phyloP scores from a whole-genome alignment of 92 coral and sea anemone species.

The Porites cylindrica region DNA sequence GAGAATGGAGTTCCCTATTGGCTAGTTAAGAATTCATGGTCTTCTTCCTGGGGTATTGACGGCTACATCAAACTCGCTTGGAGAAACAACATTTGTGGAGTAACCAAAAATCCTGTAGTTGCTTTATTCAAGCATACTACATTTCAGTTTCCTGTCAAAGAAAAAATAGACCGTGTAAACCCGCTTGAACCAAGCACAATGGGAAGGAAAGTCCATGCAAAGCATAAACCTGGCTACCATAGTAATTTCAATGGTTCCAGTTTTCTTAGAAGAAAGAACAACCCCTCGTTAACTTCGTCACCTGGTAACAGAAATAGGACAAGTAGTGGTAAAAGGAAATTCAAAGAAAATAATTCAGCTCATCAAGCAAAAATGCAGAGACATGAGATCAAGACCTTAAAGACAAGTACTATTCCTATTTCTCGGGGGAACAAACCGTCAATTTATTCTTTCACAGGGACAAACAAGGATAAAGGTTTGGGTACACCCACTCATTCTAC shows the following conservation, averaged over 20 bases:
- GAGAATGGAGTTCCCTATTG: constrained; percentile 96
- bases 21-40: constrained; percentile 98
- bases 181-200: constrained; percentile 68
- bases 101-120: constrained; percentile 93
- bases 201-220: constrained; percentile 75
- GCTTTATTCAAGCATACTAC: constrained; percentile 86
- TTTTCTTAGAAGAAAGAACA: constrained; percentile 26
- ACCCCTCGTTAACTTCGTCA: background rate
- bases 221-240: constrained; percentile 52
- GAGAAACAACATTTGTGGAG: constrained; percentile 92
- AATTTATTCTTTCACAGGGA: too few species aligned
- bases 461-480: too few species aligned
- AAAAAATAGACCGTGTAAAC: constrained; percentile 56
- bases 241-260: constrained; percentile 8
- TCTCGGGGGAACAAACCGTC: background rate
- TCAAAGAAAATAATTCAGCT: background rate
- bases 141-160: constrained; percentile 90
- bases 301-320: background rate
- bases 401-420: background rate
- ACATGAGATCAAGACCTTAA: background rate
- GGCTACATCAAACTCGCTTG: constrained; percentile 97
- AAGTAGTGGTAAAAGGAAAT: background rate
- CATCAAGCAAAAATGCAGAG: background rate
- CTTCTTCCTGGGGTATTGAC: constrained; percentile 90
- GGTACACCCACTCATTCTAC: background rate